Conservation (phyloP, 2,888 invertebrate species). For the Meliscaeva auricollis region DNA sequence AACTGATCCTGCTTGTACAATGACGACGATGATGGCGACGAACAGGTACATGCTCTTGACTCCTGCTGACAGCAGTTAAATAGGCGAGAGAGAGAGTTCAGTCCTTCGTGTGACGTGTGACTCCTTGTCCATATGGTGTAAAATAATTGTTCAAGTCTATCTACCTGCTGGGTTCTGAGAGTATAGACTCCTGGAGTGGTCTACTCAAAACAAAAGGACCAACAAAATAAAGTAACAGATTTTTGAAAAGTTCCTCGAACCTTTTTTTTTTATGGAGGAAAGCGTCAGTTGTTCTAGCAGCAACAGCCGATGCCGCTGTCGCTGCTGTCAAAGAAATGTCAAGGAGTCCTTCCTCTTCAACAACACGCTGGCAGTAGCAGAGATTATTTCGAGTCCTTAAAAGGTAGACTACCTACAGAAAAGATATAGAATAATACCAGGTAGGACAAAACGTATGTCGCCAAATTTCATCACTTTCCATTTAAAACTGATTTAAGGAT, state of each 20-base stretch:
- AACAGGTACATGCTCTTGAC: conserved; percentile 64
- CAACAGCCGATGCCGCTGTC: conserved; percentile 30
- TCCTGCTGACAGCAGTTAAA: conserved; percentile 69
- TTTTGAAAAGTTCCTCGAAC: conserved; percentile 48
- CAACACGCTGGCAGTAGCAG: conserved; percentile 24
- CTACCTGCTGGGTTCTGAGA: conserved; percentile 47
- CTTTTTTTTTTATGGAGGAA: neutral
- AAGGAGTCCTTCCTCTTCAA: conserved; percentile 16
- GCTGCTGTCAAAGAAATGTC: conserved; percentile 48
- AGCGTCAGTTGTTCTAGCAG: conserved; percentile 51
- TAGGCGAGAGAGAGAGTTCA: neutral
- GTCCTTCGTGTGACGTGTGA: conserved; percentile 13
- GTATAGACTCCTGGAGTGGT: conserved; percentile 27
- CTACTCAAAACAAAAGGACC: conserved; percentile 16
- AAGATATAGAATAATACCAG: conserved; percentile 12
- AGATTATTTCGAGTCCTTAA: conserved; percentile 50
- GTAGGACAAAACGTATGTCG: conserved; percentile 54
- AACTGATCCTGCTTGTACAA: neutral
- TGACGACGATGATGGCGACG: neutral
- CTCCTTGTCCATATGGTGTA: conserved; percentile 64
- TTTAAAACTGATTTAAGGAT: conserved; percentile 54
- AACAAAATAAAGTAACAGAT: conserved; percentile 53
- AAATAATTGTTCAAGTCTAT: conserved; percentile 41
- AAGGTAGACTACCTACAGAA: too few species aligned
- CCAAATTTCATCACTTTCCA: conserved; percentile 66